A percentile compares a stretch with the other conserved stretches of the same genome.
Conservation (phyloP, 2,113 vertebrate species). For the Burhinus oedicnemus region DNA sequence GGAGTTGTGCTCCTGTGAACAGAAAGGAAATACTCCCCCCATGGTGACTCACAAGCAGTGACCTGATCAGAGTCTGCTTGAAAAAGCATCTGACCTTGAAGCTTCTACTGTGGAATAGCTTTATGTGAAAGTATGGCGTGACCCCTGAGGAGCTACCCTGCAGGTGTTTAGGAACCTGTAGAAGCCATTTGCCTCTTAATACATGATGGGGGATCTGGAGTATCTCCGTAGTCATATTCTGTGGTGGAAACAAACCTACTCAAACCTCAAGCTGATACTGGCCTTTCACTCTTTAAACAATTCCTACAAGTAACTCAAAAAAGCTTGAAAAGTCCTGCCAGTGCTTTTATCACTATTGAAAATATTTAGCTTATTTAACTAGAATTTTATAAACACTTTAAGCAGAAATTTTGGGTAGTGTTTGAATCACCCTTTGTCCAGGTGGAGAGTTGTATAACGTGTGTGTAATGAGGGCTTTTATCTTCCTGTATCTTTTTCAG, state of each 20-base stretch:
- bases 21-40: neutral
- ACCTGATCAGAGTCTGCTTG: constrained; percentile 20
- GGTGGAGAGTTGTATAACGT: neutral
- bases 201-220: neutral
- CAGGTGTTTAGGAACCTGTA: neutral
- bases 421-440: neutral
- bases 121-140: neutral
- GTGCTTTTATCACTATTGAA: neutral
- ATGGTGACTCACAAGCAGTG: constrained; percentile 44
- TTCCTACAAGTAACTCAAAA: neutral
- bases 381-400: neutral
- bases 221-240: neutral
- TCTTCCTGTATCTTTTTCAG: constrained; percentile 19
- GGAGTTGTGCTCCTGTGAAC: constrained; percentile 14
- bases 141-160: neutral
- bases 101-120: neutral
- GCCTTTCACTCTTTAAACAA: neutral
- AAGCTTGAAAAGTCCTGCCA: neutral
- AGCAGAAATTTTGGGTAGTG: neutral
- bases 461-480: constrained; percentile 28
- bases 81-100: constrained; percentile 48
- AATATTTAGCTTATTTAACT: neutral
- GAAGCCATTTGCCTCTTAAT: neutral
- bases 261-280: neutral
- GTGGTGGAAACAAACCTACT: neutral